These are phyloP conservation scores for Amniataba percoides DNA, from an alignment of 2,797 vertebrate genomes.

Conservation along the genomic window DNA sequence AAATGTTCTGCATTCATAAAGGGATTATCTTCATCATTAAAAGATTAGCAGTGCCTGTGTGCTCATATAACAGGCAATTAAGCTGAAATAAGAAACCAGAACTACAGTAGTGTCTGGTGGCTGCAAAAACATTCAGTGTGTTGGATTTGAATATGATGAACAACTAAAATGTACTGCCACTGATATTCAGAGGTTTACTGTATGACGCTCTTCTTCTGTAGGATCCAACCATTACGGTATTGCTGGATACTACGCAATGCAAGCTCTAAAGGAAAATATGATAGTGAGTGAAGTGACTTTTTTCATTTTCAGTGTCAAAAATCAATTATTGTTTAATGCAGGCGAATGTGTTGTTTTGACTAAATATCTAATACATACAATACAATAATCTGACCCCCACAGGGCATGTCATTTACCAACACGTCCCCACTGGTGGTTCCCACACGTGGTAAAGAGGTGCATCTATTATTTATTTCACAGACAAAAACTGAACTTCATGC, in stretches of 20 bases:
- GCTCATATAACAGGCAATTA: constrained; percentile 11
- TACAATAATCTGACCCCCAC: constrained; percentile 25
- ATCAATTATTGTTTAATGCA: not conserved
- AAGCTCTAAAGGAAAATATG: constrained; percentile 85
- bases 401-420: constrained; percentile 88
- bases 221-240: constrained; percentile 88
- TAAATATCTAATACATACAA: not conserved
- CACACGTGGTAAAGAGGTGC: constrained; percentile 84
- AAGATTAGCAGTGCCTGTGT: not conserved
- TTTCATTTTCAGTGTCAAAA: not conserved
- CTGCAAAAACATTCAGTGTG: not conserved
- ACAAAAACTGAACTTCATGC: not conserved
- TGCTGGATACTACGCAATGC: constrained; percentile 84
- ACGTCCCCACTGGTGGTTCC: constrained; percentile 86
- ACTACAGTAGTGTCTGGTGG: too few species aligned
- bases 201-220: constrained; percentile 37
- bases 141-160: not conserved
- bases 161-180: not conserved
- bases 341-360: not conserved
- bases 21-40: not conserved
- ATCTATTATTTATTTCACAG: not conserved
- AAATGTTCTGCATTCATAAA: not conserved
- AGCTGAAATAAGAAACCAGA: not conserved
- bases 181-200: not conserved
- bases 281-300: constrained; percentile 78